Evolutionary conservation across 2,113 vertebrate species (phyloP).

Genomic region (Alectura lathami): DNA sequence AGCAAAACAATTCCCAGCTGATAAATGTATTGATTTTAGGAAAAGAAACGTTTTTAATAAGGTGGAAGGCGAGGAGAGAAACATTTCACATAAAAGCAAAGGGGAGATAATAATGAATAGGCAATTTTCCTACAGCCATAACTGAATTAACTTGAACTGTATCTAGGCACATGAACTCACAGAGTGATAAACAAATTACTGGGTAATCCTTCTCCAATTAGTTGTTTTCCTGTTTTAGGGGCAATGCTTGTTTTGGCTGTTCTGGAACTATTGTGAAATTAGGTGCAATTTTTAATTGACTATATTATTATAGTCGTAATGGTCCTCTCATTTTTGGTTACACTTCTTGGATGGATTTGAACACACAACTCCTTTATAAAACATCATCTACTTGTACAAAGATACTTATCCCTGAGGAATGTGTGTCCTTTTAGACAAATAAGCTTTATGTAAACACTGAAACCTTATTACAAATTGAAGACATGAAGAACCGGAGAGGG

Average conservation of each 20-base stretch:
- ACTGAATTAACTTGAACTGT: conserved; percentile 16
- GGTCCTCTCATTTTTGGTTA: background rate
- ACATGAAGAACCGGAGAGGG: background rate
- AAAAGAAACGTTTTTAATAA: conserved; percentile 54
- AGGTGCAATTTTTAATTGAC: background rate
- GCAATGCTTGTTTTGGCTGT: background rate
- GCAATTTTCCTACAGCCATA: conserved; percentile 31
- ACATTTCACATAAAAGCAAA: background rate
- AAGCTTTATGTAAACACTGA: background rate
- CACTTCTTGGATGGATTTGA: background rate
- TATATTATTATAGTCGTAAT: background rate
- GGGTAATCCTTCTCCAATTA: background rate
- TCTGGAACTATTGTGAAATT: background rate
- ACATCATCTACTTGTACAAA: background rate
- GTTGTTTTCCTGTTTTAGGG: background rate
- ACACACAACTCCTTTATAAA: background rate
- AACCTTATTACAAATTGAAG: background rate
- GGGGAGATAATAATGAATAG: conserved; percentile 1
- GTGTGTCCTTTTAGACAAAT: background rate
- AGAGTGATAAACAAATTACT: conserved; percentile 27
- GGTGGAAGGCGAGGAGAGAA: background rate
- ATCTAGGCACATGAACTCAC: background rate
- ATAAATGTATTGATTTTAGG: conserved; percentile 49
- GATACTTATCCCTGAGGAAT: background rate
- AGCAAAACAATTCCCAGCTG: conserved; percentile 47